Conservation (phyloP, 2,797 vertebrate genomes). For the Anolis apletophallus region DNA sequence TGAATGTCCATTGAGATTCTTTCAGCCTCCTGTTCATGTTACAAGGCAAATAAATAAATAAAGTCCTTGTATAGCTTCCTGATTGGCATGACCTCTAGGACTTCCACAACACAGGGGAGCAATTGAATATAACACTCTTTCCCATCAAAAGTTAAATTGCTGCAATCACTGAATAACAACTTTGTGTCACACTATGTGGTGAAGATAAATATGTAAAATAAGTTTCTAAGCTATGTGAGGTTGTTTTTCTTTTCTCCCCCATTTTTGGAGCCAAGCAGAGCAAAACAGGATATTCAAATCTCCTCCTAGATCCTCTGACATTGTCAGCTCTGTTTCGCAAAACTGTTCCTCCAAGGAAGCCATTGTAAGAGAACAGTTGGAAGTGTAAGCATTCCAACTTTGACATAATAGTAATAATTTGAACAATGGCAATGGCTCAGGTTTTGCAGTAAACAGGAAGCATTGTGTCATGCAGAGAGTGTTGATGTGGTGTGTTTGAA, state of each 20-base stretch:
- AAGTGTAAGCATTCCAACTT: neutral
- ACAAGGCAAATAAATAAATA: neutral
- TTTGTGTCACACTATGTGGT: neutral
- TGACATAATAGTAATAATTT: neutral
- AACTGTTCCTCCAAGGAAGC: conserved; percentile 19
- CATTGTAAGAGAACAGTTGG: neutral
- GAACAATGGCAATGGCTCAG: conserved; percentile 14
- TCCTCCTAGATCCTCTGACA: neutral
- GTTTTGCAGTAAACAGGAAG: conserved; percentile 37
- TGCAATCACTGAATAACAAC: neutral
- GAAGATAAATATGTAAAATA: conserved; percentile 3
- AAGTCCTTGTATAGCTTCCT: neutral
- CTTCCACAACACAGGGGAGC: neutral
- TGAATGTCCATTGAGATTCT: too few relatives aligned
- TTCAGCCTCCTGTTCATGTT: neutral
- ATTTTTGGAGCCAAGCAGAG: neutral
- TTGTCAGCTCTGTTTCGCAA: conserved; percentile 14
- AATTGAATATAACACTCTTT: too few relatives aligned
- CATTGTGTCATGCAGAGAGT: conserved; percentile 26
- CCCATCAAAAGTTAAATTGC: neutral
- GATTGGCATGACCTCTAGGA: neutral
- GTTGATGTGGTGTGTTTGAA: conserved; percentile 14
- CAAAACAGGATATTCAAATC: conserved; percentile 37
- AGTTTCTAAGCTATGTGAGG: neutral
- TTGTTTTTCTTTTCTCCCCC: neutral